Evolutionary conservation across 2,113 vertebrate species (phyloP), one percentile per base, ranked within the genome.

Genomic region (Riparia riparia): DNA sequence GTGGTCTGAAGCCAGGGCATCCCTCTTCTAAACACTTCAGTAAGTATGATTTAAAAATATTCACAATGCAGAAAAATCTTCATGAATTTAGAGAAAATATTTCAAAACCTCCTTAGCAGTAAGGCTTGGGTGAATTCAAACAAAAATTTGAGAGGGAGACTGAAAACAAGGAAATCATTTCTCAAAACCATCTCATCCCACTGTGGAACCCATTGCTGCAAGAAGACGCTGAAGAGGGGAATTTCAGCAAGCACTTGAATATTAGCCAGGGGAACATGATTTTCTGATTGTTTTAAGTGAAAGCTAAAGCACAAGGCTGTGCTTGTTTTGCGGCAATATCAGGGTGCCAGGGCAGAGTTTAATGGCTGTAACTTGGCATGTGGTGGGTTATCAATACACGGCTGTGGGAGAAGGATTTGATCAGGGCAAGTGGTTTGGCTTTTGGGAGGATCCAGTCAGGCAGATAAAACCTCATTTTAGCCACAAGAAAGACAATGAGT

Each of bases 201-300:
- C 26, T 31, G 37, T n/a, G 45, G 70, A 80, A 57, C n/a, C 56
- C 41, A 42, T 34, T 77, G 45, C n/a, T 78, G 26, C 50, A 71
- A 77, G 42, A 45, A 61, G 18, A 7, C 1, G 0, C 60, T 64
- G 60, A 86, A 72, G 32, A 50, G n/a, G 51, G 0, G 0, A 32
- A 47, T 85, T 89, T 91, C 50, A 76, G 26, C 34, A 85, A 41
- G 41, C 15, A 14, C 14, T 71, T 71, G 65, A 28, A 3, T 42
- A 32, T 53, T 17, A 37, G 44, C 53, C 37, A 49, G n/a, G 14
- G 22, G 14, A 49, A 50, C 16, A 44, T 0, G 2, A 39, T 34
- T 92, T 80, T 69, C 54, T 8, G 1, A 13, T 57, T 53, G 22
- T 24, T 83, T 63, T 72, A 78, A 65, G 20, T 32, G 51, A 4